Base-by-base conservation (phyloP, 2,113 vertebrate genomes). In the Nipponia nippon region DNA sequence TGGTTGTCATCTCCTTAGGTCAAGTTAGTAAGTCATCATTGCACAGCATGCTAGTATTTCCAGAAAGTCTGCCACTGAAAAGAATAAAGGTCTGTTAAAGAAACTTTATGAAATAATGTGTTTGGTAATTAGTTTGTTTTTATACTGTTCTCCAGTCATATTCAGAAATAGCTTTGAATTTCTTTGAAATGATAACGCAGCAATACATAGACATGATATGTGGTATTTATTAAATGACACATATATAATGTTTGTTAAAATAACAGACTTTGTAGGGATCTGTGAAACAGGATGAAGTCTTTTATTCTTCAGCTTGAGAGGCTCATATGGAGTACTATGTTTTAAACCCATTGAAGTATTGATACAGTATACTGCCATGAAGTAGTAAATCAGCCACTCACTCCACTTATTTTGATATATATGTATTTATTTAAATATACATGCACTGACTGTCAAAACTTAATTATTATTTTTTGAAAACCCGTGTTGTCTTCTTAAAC, bases 201-300 rank as follows among this genome's bases (percentile, higher is more conserved):
- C 53, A 21, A 18, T 71, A 32, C 22, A 8, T 52, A 32, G 42
- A 27, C 10, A 12, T 30, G 16, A 7, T 23, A 7, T 0, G 2
- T 38, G 53, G 65, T 23, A 7, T 50, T 62, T 38, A 34, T 42
- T 38, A 29, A 72, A 34, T 67, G 21, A 20, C 53, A 36, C 34
- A 2, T 26, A 8, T 30, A 2, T 32, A 8, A 6, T 47, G 8
- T 53, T 46, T 40, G 3, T n/a, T 71, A 36, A 83, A 83, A 21
- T 29, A 29, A 27, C 21, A n/a, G 22, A 12, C 8, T 62, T 38
- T 17, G 2, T 20, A 44, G 25, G 22, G 30, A 18, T 46, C 29
- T 56, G 15, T 47, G 29, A 61, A 75, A 44, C n/a, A 52, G 26
- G 75, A 30, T 9, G 18, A 58, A 83, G 38, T 49, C 0, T 26